Conservation (phyloP, 2,797 vertebrate genomes). For the Molossus molossus region DNA sequence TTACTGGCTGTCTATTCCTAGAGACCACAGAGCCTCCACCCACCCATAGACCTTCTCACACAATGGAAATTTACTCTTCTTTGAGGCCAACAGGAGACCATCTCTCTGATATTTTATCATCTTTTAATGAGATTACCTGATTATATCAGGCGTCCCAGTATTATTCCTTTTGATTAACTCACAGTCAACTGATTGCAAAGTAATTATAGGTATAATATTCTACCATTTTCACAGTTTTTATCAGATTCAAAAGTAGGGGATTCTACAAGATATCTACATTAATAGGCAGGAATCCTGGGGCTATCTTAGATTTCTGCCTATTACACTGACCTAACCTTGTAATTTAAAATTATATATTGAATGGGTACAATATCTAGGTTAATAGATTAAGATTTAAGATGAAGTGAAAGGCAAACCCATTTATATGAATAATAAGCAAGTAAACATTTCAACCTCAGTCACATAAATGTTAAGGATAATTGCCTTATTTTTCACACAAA, state of each 20-base stretch:
- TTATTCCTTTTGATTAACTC: too few relatives aligned
- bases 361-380: background rate
- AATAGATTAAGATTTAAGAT: background rate
- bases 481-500: background rate
- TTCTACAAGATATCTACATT: background rate
- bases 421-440: background rate
- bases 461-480: background rate
- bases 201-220: background rate
- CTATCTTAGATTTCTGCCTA: background rate
- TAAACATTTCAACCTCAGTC: background rate
- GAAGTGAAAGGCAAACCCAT: background rate
- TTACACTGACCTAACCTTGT: background rate
- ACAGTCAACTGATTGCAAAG: too few relatives aligned
- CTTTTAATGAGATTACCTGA: background rate
- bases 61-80: background rate
- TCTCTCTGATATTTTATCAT: background rate
- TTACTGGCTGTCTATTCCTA: background rate
- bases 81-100: background rate
- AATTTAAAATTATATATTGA: background rate
- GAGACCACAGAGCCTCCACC: too few relatives aligned
- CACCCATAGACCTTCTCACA: too few relatives aligned
- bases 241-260: background rate
- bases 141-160: too few relatives aligned
- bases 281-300: background rate
- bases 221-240: background rate